phyloP scores from a whole-genome alignment of 2,888 invertebrate species.

The Brenthis daphne region DNA sequence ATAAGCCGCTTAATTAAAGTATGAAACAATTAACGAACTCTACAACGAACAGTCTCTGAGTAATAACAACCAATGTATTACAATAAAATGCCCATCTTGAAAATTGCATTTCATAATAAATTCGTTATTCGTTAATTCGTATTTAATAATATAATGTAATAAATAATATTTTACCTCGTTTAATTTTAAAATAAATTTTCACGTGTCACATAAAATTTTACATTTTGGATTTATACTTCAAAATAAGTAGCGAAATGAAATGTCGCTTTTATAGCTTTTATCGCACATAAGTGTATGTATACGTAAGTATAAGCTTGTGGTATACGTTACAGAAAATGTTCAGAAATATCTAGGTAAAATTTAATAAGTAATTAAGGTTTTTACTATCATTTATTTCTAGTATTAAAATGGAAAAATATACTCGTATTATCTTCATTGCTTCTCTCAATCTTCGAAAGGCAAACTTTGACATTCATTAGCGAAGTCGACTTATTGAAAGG shows the following conservation, averaged over 20 bases:
- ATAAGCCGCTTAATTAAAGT: slow-evolving; percentile 17
- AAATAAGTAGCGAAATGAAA: slow-evolving; percentile 15
- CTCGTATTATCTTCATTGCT: slow-evolving; percentile 24
- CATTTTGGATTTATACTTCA: not conserved
- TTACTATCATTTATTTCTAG: not conserved
- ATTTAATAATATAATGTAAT: too few species aligned
- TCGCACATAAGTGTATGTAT: slow-evolving; percentile 5
- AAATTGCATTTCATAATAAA: too few species aligned
- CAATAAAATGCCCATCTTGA: not conserved
- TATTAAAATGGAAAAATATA: slow-evolving; percentile 7
- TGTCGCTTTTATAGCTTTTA: slow-evolving; percentile 7
- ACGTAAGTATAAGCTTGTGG: not conserved
- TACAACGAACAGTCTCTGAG: not conserved
- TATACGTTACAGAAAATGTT: not conserved
- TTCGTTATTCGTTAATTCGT: too few species aligned
- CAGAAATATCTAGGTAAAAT: not conserved
- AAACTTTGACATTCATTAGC: slow-evolving; percentile 31
- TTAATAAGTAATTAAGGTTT: slow-evolving; percentile 1
- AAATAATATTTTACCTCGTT: not conserved
- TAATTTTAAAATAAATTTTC: not conserved
- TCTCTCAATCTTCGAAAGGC: slow-evolving; percentile 12
- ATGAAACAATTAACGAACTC: slow-evolving; percentile 5
- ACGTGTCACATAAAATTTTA: slow-evolving; percentile 8
- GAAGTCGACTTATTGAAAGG: slow-evolving; percentile 27
- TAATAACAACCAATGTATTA: not conserved